Evolutionary conservation across 30 jellyfish, hydroid and myxozoan genomes (phyloP), one percentile per base, ranked within the genome.

Genomic region (Aurelia sp.): DNA sequence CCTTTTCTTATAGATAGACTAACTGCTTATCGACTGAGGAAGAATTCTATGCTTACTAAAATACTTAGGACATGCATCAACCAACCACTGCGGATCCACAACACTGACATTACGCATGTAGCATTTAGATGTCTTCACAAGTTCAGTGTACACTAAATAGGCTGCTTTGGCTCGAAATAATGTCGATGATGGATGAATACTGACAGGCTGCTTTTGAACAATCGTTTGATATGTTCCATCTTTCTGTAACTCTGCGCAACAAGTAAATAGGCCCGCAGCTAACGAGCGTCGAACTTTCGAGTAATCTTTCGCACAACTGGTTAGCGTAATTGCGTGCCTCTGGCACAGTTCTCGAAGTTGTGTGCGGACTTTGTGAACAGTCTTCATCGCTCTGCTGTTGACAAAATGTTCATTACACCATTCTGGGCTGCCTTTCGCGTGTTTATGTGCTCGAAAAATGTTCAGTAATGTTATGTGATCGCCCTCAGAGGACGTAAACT

Each of bases 361-460:
- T 8, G 88, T 74, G 48, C 97, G 95, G 38, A 95, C 80, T 72
- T 90, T 79, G 78, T 55, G 61, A 8, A 91, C 99, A 11, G 95
- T 90, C 35, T 72, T 80, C 93, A 95, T 90, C 27, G 93, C 96
- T 76, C 94, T 95, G 64, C 72, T 61, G 86, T 95, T 90, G 63
- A 91, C 74, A 85, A 85, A 90, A 87, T 95, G 97, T 74, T 95
- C 98, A 4, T 44, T 15, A 62, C 99, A 95, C 99, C 99, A 95
- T 11, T 72, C 88, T 5, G 57, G 82, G 76, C 77, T 90, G 13
- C 94, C 97, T 63, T 90, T 95, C 48, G 86, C 92, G 47, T 90
- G 91, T 62, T 95, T 95, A 61, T 80, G 91, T 17, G 98, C 99
- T 48, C 96, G 83, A 75, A 50, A 91, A 24, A 80, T 87, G 87